These are phyloP conservation scores for Drosophila guanche DNA, from an alignment of 1,140 invertebrate species.

Conservation along the genomic window DNA sequence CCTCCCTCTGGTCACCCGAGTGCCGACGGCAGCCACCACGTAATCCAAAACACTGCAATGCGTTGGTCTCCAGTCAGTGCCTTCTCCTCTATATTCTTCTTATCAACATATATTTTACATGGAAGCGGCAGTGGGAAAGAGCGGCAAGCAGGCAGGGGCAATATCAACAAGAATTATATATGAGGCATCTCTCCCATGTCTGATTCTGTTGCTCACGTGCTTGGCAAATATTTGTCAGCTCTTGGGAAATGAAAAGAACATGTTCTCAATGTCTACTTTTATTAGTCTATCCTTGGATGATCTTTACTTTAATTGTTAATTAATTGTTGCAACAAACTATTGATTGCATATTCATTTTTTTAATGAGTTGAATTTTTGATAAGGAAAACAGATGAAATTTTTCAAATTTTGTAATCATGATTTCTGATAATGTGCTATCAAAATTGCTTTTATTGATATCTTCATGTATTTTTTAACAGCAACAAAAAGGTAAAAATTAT, in stretches of 20 bases:
- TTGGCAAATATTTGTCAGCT: conserved; percentile 6
- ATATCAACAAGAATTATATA: too few species aligned
- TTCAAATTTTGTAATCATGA: too few species aligned
- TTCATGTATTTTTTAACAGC: too few species aligned
- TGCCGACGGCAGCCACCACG: background rate
- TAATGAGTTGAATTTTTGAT: too few species aligned
- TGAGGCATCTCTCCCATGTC: background rate
- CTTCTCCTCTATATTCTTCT: background rate
- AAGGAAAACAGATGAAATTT: too few species aligned
- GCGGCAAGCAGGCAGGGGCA: background rate
- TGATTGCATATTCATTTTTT: too few species aligned
- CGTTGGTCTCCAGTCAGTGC: conserved; percentile 7
- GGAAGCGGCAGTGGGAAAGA: background rate
- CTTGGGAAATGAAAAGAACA: conserved; percentile 8
- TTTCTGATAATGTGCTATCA: too few species aligned
- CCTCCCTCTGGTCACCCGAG: too few species aligned
- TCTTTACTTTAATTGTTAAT: too few species aligned
- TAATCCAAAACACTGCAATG: conserved; percentile 38
- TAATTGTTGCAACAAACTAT: too few species aligned
- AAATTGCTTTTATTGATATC: too few species aligned
- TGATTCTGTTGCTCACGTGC: background rate
- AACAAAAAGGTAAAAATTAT: too few species aligned
- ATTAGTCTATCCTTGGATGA: conserved; percentile 11
- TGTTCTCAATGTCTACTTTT: conserved; percentile 5
- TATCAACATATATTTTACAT: conserved; percentile 20